Evolutionary conservation across 2,888 invertebrate genomes (phyloP), one percentile per base, ranked within the genome.

Genomic region (Latheticus oryzae): DNA sequence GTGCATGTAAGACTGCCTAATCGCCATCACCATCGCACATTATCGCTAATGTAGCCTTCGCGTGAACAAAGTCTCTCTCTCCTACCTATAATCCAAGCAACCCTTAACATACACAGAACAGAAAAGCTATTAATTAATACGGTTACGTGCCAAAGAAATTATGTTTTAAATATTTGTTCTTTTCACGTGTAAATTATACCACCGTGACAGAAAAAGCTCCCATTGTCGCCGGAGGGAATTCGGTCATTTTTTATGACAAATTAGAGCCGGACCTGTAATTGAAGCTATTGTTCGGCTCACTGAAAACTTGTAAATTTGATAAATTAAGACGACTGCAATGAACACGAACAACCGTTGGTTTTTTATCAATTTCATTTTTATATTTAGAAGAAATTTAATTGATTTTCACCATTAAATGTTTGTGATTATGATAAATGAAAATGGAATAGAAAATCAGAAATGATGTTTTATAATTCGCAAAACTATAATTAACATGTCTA

Each of bases 61-160:
- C 59, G 59, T 59, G 59, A 59, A 59, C 35, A 30, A 42, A 17
- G 30, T 42, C 35, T 21, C 33, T 38, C 42, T 17, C 33, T 38
- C 42, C 28, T 30, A 38, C 37, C 12, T 9, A n/a, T n/a, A n/a
- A n/a, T n/a, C 11, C 35, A 13, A 24, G 24, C 56, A 26, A 38
- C 54, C 53, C 59, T 55, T 26, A 47, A 37, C 33, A 47, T 33
- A 47, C 24, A 52, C 11, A 24, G 19, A 32, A n/a, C n/a, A n/a
- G n/a, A n/a, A n/a, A 50, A 50, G 43, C 52, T 52, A 52, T 60
- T 60, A 60, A 60, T 60, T 60, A 60, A 56, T 57, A 48, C 40
- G 11, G 51, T 60, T 60, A 60, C 56, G 48, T 60, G 60, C 45
- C 16, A 28, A 16, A 15, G 19, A 38, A 60, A 60, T 60, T 60